Evolutionary conservation across 23 tunicate genomes (phyloP).

Genomic region (Oikopleura dioica): DNA sequence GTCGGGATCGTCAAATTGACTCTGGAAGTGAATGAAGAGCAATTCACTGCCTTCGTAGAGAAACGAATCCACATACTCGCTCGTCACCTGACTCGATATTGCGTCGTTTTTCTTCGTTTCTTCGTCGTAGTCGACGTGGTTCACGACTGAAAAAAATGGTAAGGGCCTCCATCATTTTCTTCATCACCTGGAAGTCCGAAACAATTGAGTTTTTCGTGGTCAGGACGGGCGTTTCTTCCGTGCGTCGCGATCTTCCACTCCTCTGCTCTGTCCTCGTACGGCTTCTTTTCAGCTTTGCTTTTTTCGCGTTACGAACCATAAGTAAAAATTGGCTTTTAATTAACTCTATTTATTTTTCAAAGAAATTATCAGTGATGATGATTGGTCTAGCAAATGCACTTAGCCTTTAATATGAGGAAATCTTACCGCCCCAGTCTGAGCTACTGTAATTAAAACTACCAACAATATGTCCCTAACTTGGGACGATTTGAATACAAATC

Average conservation of each 20-base stretch:
- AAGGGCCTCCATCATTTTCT: too few species aligned
- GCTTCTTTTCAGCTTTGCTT: conserved; percentile 30
- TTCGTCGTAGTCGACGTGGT: not conserved
- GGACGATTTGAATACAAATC: too few species aligned
- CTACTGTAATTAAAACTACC: too few species aligned
- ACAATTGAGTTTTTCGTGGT: conserved; percentile 39
- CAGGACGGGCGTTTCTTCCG: conserved; percentile 17
- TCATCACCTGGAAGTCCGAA: conserved; percentile 30
- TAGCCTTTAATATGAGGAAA: too few species aligned
- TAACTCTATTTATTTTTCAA: too few species aligned
- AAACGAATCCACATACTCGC: not conserved
- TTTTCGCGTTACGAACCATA: too few species aligned
- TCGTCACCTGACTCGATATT: not conserved
- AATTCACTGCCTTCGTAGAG: conserved; percentile 9
- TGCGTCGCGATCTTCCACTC: conserved; percentile 24
- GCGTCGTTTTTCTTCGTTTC: not conserved
- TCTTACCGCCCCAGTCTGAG: too few species aligned
- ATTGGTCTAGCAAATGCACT: too few species aligned
- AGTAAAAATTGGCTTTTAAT: too few species aligned
- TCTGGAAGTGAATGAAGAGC: conserved; percentile 45
- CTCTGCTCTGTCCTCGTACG: conserved; percentile 39
- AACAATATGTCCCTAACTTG: too few species aligned
- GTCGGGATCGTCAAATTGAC: conserved; percentile 50
- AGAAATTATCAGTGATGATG: too few species aligned
- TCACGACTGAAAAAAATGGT: too few species aligned